Conservation (phyloP, 2,113 vertebrate species). For the Chaetops frenatus region DNA sequence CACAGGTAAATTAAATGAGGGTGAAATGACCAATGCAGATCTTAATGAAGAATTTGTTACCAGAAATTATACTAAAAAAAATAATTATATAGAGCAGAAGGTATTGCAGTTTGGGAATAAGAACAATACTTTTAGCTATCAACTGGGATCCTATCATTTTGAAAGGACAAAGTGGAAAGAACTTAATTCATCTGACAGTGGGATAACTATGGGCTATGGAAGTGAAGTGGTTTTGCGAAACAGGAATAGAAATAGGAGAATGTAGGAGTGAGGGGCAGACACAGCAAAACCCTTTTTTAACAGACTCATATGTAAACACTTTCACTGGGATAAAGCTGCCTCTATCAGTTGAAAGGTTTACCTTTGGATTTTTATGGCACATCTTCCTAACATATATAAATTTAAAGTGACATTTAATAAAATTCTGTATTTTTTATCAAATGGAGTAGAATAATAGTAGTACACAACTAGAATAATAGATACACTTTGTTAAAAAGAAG, state of each 20-base stretch:
- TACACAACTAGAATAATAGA: neutral
- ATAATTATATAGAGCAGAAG: neutral
- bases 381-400: neutral
- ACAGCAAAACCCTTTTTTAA: neutral
- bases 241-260: neutral
- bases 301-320: neutral
- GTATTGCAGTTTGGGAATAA: neutral
- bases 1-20: neutral
- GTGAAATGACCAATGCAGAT: neutral
- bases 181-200: neutral
- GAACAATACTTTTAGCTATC: neutral
- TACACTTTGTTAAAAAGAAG: neutral
- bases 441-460: too few species aligned
- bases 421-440: neutral
- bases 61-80: neutral
- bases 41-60: neutral
- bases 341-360: neutral
- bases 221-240: neutral
- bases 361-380: neutral
- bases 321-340: neutral
- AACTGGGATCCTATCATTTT: neutral
- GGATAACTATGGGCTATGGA: neutral
- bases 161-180: neutral
- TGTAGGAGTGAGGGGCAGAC: rapidly evolving
- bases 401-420: neutral